Evolutionary conservation across 2,888 invertebrate species (phyloP), one percentile per base, ranked within the genome.

Genomic region (Marasmarcha lunaedactyla): DNA sequence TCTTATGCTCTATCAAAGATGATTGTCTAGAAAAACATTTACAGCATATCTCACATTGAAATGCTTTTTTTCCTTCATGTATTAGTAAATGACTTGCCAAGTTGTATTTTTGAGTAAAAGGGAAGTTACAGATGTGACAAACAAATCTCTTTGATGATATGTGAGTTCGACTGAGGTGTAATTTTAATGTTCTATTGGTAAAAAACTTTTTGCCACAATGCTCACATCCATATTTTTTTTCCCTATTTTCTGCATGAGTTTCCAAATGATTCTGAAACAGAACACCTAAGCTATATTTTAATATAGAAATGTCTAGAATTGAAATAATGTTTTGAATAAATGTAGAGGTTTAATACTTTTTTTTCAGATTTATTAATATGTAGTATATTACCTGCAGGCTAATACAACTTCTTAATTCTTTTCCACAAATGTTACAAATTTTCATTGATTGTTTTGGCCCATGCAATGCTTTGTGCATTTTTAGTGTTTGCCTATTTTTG

Each of bases 181-280:
- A 60, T 0, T 54, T 44, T 5, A 79, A 50, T 15, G 63, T 64
- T 7, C 63, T 61, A 33, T 71, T 72, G 0, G 71, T 76, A 43
- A 60, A 73, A 54, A 78, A 84, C 33, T 76, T 76, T 46, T 76
- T 76, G 1, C 70, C 72, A 41, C 84, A 84, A n/a, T 76, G 72
- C 39, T 73, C 67, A 46, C 84, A 84, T 6, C 71, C 62, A 47
- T 63, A 70, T 6, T 44, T 52, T 2, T 72, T 52, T 40, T 76
- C 71, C 45, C 81, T 57, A 50, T 73, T 67, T 33, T 66, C 66
- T 42, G 68, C 64, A 53, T 84, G 84, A 1, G 71, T 72, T 53
- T 77, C 71, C 36, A 78, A 51, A 46, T 84, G 84, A 10, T 55
- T 52, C 83, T 83, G 55, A 7, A 57, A 61, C 26, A 36, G 33